A percentile compares a stretch with the other conserved stretches of the same genome.
Evolutionary conservation across 2,113 vertebrate genomes (phyloP).

Genomic region (Meles meles): DNA sequence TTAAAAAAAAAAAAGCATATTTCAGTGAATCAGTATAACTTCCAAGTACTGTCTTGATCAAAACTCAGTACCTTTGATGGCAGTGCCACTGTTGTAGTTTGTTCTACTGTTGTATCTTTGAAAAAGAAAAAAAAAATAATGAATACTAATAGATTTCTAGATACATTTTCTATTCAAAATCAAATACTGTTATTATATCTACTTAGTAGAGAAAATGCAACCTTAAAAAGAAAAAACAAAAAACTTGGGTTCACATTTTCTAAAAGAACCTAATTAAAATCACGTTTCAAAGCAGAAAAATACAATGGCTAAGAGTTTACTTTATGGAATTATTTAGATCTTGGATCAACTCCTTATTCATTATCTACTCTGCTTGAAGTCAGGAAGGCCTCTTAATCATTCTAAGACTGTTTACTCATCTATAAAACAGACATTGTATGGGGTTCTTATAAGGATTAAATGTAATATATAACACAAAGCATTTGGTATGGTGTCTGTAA

Average conservation of each 20-base stretch:
- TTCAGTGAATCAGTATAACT: background rate
- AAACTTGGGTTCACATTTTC: background rate
- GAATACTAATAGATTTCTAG: background rate
- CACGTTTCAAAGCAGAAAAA: background rate
- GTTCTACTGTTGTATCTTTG: background rate
- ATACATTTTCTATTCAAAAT: constrained; percentile 10
- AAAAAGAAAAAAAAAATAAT: background rate
- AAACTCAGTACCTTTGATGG: background rate
- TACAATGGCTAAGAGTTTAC: background rate
- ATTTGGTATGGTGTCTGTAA: background rate
- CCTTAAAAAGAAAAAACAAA: background rate
- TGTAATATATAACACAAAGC: background rate
- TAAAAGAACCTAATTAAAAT: background rate
- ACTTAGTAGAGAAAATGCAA: background rate
- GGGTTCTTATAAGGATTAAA: background rate
- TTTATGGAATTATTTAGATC: background rate
- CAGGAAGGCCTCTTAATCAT: background rate
- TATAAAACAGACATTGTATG: background rate
- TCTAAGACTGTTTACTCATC: background rate
- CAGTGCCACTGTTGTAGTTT: background rate
- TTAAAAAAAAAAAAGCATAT: background rate
- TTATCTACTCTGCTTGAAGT: background rate
- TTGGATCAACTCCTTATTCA: background rate
- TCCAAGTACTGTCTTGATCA: background rate
- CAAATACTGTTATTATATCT: background rate